Conservation (phyloP, 2,797 vertebrate genomes). For the Macroramphosus scolopax region DNA sequence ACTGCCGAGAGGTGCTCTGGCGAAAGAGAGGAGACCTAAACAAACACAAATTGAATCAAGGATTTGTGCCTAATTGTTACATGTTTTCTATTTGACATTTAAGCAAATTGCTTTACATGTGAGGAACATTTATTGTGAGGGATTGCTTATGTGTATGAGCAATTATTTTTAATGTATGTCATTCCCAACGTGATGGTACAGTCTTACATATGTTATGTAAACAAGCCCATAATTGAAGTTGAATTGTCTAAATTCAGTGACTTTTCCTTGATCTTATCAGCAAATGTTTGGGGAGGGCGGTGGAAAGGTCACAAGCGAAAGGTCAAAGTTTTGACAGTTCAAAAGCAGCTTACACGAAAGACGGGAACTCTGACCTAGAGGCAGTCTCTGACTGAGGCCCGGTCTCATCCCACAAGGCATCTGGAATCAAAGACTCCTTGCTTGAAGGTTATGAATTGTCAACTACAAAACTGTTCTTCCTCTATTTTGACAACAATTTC, state of each 20-base stretch:
- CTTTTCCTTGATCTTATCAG: slow-evolving; percentile 51
- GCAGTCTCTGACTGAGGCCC: slow-evolving; percentile 45
- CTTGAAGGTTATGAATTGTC: slow-evolving; percentile 56
- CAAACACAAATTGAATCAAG: slow-evolving; percentile 79
- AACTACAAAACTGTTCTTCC: slow-evolving; percentile 60
- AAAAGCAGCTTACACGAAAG: slow-evolving; percentile 55
- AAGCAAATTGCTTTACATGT: slow-evolving; percentile 83
- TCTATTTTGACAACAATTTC: slow-evolving; percentile 58
- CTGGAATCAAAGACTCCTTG: slow-evolving; percentile 56
- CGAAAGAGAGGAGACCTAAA: slow-evolving; percentile 68
- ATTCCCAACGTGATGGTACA: slow-evolving; percentile 86
- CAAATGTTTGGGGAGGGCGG: slow-evolving; percentile 35
- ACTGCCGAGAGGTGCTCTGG: slow-evolving; percentile 78
- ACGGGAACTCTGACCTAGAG: slow-evolving; percentile 53
- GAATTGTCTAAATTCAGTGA: slow-evolving; percentile 70
- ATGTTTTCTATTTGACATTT: slow-evolving; percentile 84
- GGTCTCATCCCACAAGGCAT: slow-evolving; percentile 45
- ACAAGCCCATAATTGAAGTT: slow-evolving; percentile 74
- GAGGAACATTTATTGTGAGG: slow-evolving; percentile 82
- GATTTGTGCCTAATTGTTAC: slow-evolving; percentile 88
- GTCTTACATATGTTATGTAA: slow-evolving; percentile 86
- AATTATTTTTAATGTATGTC: slow-evolving; percentile 83
- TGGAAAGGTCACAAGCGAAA: slow-evolving; percentile 44
- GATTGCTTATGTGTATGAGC: slow-evolving; percentile 84
- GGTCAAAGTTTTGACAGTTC: slow-evolving; percentile 59